A percentile compares a stretch with the other conserved stretches of the same genome.
Conservation (phyloP, 2,888 invertebrate species). For the Leistus spinibarbis region DNA sequence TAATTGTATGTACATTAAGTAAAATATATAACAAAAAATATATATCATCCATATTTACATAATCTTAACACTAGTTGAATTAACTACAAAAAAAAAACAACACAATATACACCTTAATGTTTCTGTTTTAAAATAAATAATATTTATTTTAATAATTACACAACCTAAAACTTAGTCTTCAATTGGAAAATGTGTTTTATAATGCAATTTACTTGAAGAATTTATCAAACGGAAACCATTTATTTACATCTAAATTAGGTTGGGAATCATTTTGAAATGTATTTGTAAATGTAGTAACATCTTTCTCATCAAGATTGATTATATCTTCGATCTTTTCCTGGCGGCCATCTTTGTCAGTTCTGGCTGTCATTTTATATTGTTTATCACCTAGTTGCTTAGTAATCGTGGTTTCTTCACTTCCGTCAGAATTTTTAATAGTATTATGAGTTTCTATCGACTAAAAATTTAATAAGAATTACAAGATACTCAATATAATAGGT, state of each 20-base stretch:
- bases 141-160: conserved; percentile 11
- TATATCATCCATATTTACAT: conserved; percentile 7
- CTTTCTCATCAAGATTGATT: conserved; percentile 51
- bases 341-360: conserved; percentile 54
- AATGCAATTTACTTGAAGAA: conserved; percentile 47
- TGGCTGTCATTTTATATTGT: conserved; percentile 57
- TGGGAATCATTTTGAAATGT: conserved; percentile 11
- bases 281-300: conserved; percentile 44
- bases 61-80: neutral
- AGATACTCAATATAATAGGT: neutral
- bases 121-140: neutral
- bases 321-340: conserved; percentile 52
- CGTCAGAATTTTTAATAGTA: conserved; percentile 62
- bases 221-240: conserved; percentile 47
- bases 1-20: conserved; percentile 34
- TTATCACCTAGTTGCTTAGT: conserved; percentile 54
- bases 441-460: conserved; percentile 62
- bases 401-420: conserved; percentile 65
- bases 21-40: conserved; percentile 27
- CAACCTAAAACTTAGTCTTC: neutral
- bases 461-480: neutral
- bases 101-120: no score
- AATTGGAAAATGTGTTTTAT: conserved; percentile 37
- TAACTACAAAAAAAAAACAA: neutral
- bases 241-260: conserved; percentile 7